Evolutionary conservation across 2,888 invertebrate species (phyloP), one percentile per base, ranked within the genome.

Genomic region (Cheilosia grossa): DNA sequence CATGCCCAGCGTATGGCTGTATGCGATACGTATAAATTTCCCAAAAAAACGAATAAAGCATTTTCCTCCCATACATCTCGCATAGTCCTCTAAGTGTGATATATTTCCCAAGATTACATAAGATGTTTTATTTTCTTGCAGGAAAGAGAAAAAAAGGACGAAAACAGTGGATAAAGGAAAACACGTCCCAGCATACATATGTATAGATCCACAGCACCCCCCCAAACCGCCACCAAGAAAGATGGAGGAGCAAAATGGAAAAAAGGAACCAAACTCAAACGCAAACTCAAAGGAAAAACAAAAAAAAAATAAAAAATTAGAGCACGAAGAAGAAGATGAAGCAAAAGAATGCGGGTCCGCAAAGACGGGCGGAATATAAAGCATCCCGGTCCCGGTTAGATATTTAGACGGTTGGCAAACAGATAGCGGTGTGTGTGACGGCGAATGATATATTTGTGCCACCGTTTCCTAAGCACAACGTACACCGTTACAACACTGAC

Each of bases 31-130:
- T 91, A 91, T 91, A 91, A 91, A 91, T 91, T 91, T 90, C 89
- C 89, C 88, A 90, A 90, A 89, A 89, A 37, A 91, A 90, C 90
- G 90, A 89, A 91, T 91, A 91, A 91, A 91, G 91, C 91, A 91
- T 91, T 91, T 91, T 89, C 91, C 81, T 81, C 86, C 81, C 86
- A 88, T 88, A 69, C 89, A 87, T 87, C 86, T 82, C 80, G 78
- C 75, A 66, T 87, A 87, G 87, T 87, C 88, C 89, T 89, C 89
- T 92, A 92, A 92, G 91, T 92, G 91, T 91, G 92, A 91, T 91
- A 91, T 91, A 92, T 91, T 90, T 91, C 89, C 89, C 89, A 89
- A 91, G 91, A 91, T 91, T 91, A 91, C 90, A 90, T 91, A 91
- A 90, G 90, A 90, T 91, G 89, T 89, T 90, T 90, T 89, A 90